Evolutionary conservation across 2,888 invertebrate species (phyloP), one percentile per base, ranked within the genome.

Genomic region (Phalangium opilio): DNA sequence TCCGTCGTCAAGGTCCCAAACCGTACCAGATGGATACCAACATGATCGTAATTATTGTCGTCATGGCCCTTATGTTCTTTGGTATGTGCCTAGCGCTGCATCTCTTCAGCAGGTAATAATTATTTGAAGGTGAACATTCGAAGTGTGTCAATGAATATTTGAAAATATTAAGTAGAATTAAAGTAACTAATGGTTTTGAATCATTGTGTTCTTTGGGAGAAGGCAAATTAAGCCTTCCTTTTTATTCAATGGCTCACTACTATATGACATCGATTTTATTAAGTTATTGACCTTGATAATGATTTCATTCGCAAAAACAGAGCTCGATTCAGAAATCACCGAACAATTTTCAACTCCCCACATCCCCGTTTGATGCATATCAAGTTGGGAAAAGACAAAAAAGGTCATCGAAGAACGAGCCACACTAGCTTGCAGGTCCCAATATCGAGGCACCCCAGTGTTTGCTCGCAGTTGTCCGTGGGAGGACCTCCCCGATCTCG

Each of bases 331-430:
- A 77, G 81, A 59, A 89, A 89, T 62, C 87, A 85, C 65, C 76
- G 89, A 20, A 85, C 87, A 33, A 89, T 90, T 61, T 89, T 90
- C 73, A 89, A 89, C 68, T 89, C 89, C 44, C 87, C 89, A 21
- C 89, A 89, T 67, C 87, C 90, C 50, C 78, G 90, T 50, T 71
- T 90, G 68, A 89, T 89, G 87, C 52, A 52, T 35, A 52, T 52
- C 36, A 52, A 50, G 45, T 43, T 52, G 38, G 52, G 52, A 19
- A 52, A 52, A n/a, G 11, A 44, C 12, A 20, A 40, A 17, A n/a
- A 48, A 45, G 50, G 53, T 33, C 36, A 47, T 19, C 42, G 50
- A 38, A 39, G 53, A 41, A 49, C 49, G 18, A 53, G 53, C 18
- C 50, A 50, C 18, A 43, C 51, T n/a, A 53, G 53, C 39, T 43